Base-by-base conservation (phyloP, 2,888 invertebrate species). In the Adelphocoris suturalis region DNA sequence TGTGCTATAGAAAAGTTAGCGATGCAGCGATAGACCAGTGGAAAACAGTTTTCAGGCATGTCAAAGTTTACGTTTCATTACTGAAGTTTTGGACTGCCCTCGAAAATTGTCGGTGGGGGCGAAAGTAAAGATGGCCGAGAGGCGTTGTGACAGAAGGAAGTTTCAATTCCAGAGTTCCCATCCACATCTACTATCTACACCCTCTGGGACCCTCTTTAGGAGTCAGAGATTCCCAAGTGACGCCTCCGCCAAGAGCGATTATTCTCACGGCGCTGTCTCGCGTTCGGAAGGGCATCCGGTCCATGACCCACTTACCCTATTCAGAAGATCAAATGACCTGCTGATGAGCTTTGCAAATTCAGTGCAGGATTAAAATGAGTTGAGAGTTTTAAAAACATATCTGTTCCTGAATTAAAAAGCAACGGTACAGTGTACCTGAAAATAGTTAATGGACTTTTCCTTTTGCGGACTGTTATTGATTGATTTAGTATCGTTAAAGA, bases 91-190 rank as follows among this genome's bases (percentile, higher is more conserved):
- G 68, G 27, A 19, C 23, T 23, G 68, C 23, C 23, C 68, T 68
- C 68, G 19, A 68, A 68, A 19, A 68, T 23, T 12, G 68, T 23
- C 23, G 68, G 23, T 68, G 5, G 68, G 23, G 12, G 23, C 37
- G 14, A 47, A 80, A 47, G 37, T 37, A 47, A 80, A 80, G 47
- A 80, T 16, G 37, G 78, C 19, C 46, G 78, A 46, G 78, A n/a
- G 16, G 46, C 78, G n/a, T 80, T 16, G n/a, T 14, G 37, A 47
- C 37, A n/a, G 19, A 19, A 80, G 78, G 78, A 80, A 80, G 78
- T 80, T 37, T 46, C 78, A 80, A 80, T 80, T 80, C 78, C 28
- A 80, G 16, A 14, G 78, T 80, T 80, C 78, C 46, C 78, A 80
- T 37, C 46, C 47, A 37, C 76, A 19, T 47, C 46, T 47, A 47